A percentile compares a stretch with the other conserved stretches of the same genome.
These are phyloP conservation scores for Rhopilema esculentum DNA, from an alignment of 30 jellyfish, hydroid and myxozoan species.

Conservation along the genomic window DNA sequence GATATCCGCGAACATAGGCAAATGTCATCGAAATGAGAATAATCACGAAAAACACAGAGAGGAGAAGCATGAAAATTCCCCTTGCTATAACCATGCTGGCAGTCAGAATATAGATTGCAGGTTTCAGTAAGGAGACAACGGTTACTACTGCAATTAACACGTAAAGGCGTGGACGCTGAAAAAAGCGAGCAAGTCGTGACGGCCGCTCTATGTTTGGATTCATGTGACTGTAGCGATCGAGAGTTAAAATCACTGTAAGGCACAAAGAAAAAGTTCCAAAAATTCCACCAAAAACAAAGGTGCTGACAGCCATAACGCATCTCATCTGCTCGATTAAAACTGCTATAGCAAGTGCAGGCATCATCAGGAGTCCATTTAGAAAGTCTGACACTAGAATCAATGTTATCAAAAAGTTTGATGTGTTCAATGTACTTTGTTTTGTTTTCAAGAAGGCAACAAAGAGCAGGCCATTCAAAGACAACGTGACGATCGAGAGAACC, in stretches of 20 bases:
- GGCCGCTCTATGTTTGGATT: slow-evolving; percentile 5
- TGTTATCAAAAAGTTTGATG: slow-evolving; percentile 17
- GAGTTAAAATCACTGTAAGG: neutral
- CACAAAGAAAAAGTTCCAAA: neutral
- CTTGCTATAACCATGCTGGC: neutral
- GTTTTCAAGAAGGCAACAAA: slow-evolving; percentile 16
- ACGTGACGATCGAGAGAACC: too few relatives aligned
- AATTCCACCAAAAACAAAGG: neutral
- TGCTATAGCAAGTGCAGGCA: slow-evolving; percentile 18
- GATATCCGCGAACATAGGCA: neutral
- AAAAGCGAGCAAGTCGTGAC: too few relatives aligned
- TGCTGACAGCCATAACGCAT: neutral
- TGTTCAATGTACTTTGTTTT: slow-evolving; percentile 11
- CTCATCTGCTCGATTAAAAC: too few relatives aligned
- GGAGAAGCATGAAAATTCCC: neutral
- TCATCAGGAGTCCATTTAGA: neutral
- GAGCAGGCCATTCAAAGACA: neutral
- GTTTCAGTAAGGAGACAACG: neutral
- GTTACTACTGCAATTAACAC: neutral
- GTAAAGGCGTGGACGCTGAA: neutral
- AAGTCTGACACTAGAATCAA: slow-evolving; percentile 10
- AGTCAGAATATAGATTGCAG: neutral
- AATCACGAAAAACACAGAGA: neutral
- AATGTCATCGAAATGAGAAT: neutral
- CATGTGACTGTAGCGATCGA: slow-evolving; percentile 38